These are phyloP conservation scores for Nasonia longicornis DNA, from an alignment of 1,140 invertebrate species.

Conservation along the genomic window DNA sequence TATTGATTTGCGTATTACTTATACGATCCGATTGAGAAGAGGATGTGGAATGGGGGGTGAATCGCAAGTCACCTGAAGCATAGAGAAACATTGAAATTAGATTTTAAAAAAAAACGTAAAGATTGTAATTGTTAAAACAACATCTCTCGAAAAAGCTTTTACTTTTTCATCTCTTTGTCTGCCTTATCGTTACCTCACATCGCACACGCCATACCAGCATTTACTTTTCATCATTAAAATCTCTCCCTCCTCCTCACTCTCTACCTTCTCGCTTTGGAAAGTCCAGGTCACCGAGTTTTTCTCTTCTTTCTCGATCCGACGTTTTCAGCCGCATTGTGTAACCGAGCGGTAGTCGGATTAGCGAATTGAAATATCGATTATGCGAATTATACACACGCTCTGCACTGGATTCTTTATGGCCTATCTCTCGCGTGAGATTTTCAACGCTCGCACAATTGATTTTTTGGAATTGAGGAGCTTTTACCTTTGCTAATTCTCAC, in stretches of 20 bases:
- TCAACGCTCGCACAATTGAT: neutral
- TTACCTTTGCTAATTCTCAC: neutral
- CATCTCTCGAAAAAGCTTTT: no score
- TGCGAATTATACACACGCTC: neutral
- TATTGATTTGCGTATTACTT: no score
- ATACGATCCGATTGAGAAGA: no score
- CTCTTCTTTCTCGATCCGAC: constrained; percentile 4
- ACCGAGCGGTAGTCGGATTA: constrained; percentile 28
- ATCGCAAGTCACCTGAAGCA: no score
- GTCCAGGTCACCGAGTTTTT: constrained; percentile 34
- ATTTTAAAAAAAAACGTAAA: no score
- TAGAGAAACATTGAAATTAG: no score
- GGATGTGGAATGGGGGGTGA: no score
- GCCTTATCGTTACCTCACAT: constrained; percentile 12
- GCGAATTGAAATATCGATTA: constrained; percentile 44
- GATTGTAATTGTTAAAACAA: no score
- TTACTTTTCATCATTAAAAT: constrained; percentile 42
- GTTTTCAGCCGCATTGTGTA: constrained; percentile 40
- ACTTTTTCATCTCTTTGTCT: constrained; percentile 28
- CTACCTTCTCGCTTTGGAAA: constrained; percentile 32
- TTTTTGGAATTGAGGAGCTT: neutral
- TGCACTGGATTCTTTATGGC: neutral
- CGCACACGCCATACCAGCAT: constrained; percentile 2
- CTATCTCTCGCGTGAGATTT: neutral
- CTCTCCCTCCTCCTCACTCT: neutral